Evolutionary conservation across 2,888 invertebrate species (phyloP).

Genomic region (Agrochola litura): DNA sequence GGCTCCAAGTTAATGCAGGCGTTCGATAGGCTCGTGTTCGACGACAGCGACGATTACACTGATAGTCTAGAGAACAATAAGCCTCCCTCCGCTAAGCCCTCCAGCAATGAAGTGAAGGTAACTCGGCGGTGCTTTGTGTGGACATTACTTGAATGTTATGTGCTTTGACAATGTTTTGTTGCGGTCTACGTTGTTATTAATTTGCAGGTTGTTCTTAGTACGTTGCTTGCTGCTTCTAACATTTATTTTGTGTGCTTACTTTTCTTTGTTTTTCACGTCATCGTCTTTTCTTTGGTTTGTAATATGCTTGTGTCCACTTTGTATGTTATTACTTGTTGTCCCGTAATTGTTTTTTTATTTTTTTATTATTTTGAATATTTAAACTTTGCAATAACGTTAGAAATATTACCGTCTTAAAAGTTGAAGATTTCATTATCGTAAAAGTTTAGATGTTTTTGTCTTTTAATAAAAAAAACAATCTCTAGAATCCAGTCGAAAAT

Average conservation of each 20-base stretch:
- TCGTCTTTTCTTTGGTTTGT: constrained; percentile 26
- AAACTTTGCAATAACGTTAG: neutral
- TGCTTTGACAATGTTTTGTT: constrained; percentile 73
- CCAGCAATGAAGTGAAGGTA: constrained; percentile 90
- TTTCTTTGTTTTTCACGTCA: constrained; percentile 52
- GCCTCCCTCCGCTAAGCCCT: constrained; percentile 82
- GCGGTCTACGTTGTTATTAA: constrained; percentile 70
- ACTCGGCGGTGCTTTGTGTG: constrained; percentile 79
- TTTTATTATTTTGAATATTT: neutral
- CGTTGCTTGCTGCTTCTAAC: constrained; percentile 73
- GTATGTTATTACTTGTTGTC: constrained; percentile 18
- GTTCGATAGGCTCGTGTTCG: constrained; percentile 92
- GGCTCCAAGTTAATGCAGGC: constrained; percentile 93
- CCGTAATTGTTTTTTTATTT: neutral
- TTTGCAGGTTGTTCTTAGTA: constrained; percentile 70
- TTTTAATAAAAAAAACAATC: neutral
- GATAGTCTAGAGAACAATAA: constrained; percentile 93
- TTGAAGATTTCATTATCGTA: neutral
- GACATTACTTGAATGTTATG: constrained; percentile 64
- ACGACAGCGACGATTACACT: constrained; percentile 93
- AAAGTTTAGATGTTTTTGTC: neutral
- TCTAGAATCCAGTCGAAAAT: neutral
- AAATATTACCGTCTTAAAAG: neutral
- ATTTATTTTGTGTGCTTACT: constrained; percentile 68
- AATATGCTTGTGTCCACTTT: constrained; percentile 30